These are phyloP conservation scores for Loris lydekkerianus DNA, from an alignment of 2,797 vertebrate species.

Conservation along the genomic window DNA sequence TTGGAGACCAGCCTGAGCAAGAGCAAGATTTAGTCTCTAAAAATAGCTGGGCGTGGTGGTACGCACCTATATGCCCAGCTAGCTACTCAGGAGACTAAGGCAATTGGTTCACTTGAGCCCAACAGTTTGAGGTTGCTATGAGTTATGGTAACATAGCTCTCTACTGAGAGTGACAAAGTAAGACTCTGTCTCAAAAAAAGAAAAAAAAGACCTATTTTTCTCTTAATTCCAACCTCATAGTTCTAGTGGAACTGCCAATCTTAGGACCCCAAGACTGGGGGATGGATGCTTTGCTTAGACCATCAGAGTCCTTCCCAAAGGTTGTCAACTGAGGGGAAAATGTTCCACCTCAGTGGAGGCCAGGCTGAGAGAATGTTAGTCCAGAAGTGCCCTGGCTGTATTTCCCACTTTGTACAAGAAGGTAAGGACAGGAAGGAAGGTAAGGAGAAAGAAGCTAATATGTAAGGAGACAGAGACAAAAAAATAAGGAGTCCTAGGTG, in stretches of 20 bases:
- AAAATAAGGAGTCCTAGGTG: neutral
- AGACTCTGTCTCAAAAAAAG: too few relatives aligned
- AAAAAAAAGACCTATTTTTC: neutral
- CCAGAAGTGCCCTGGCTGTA: too few relatives aligned
- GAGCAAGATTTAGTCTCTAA: too few relatives aligned
- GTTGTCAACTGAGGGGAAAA: neutral
- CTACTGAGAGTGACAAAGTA: too few relatives aligned
- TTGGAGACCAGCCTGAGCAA: too few relatives aligned
- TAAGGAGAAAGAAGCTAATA: neutral
- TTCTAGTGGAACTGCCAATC: neutral
- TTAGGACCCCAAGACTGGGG: neutral
- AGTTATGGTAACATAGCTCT: too few relatives aligned
- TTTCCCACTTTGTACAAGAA: neutral
- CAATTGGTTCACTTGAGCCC: too few relatives aligned
- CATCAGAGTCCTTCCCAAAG: neutral
- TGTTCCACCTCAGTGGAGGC: neutral
- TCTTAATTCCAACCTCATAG: neutral
- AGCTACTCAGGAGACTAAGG: too few relatives aligned
- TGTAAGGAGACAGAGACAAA: neutral
- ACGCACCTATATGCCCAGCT: too few relatives aligned
- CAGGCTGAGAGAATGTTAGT: neutral
- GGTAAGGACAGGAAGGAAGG: neutral
- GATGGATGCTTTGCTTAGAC: neutral
- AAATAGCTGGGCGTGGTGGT: too few relatives aligned
- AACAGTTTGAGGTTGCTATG: too few relatives aligned